Evolutionary conservation across 2,888 invertebrate genomes (phyloP).

Genomic region (Scaptomyza flava): DNA sequence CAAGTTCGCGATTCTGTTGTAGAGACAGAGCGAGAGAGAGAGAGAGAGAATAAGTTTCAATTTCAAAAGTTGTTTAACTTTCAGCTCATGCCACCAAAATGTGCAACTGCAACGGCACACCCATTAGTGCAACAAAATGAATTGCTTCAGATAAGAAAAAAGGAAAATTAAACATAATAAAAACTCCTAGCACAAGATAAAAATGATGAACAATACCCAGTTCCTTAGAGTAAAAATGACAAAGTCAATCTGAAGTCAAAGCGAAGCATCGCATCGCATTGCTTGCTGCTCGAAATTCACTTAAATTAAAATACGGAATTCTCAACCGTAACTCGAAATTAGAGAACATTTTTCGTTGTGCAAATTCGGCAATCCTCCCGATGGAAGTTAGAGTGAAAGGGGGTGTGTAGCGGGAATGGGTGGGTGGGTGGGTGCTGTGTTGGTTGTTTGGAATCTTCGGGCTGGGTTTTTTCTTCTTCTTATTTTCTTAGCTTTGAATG

Average conservation of each 20-base stretch:
- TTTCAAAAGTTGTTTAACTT: conserved; percentile 22
- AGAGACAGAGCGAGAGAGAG: conserved; percentile 11
- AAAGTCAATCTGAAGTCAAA: conserved; percentile 51
- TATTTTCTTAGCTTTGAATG: conserved; percentile 16
- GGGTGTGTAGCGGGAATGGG: background rate
- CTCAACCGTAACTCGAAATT: conserved; percentile 21
- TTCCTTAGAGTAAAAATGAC: conserved; percentile 20
- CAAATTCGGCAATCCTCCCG: conserved; percentile 38
- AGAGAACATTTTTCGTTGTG: conserved; percentile 43
- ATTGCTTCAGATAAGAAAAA: background rate
- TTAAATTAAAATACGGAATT: conserved; percentile 65
- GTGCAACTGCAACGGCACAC: background rate
- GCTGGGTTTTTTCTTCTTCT: background rate
- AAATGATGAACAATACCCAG: background rate
- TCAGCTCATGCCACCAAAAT: conserved; percentile 4
- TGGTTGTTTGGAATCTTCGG: background rate
- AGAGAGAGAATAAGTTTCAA: conserved; percentile 25
- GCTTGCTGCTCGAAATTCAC: conserved; percentile 48
- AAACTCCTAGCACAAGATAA: background rate
- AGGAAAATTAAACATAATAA: too few species aligned
- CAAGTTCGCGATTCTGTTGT: conserved; percentile 58
- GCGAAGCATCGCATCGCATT: conserved; percentile 24
- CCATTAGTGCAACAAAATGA: conserved; percentile 14
- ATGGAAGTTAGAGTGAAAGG: background rate
- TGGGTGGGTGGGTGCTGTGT: background rate